phyloP scores from a whole-genome alignment of 2,888 invertebrate genomes.

The Callimorpha dominula region DNA sequence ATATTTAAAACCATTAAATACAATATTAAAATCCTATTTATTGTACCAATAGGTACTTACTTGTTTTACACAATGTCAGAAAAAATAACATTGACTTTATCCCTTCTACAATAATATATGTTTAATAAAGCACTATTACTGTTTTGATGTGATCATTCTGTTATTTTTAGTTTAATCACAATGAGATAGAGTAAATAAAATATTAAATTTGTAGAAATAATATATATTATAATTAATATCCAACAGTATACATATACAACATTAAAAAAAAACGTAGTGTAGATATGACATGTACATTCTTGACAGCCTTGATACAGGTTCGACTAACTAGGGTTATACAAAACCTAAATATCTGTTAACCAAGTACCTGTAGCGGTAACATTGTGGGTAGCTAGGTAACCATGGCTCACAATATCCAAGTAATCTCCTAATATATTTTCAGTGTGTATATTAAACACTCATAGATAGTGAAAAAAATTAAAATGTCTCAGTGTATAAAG shows the following conservation, averaged over 20 bases:
- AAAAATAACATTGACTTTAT: conserved; percentile 19
- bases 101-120: conserved; percentile 13
- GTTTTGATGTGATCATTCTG: not conserved
- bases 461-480: not conserved
- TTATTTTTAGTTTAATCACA: conserved; percentile 2
- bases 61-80: too few relatives aligned
- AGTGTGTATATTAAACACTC: not conserved
- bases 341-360: not conserved
- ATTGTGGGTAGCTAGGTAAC: not conserved
- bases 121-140: conserved; percentile 25
- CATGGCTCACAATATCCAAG: too few relatives aligned
- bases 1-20: too few relatives aligned
- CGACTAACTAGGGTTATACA: not conserved
- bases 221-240: not conserved
- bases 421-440: not conserved
- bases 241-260: too few relatives aligned
- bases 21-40: too few relatives aligned
- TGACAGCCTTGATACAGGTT: not conserved
- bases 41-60: too few relatives aligned
- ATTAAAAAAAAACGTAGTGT: not conserved
- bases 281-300: not conserved
- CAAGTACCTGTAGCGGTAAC: not conserved
- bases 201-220: too few relatives aligned
- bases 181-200: not conserved
- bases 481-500: not conserved